Evolutionary conservation across 2,888 invertebrate genomes (phyloP).

Genomic region (Drosophila suboccidentalis): DNA sequence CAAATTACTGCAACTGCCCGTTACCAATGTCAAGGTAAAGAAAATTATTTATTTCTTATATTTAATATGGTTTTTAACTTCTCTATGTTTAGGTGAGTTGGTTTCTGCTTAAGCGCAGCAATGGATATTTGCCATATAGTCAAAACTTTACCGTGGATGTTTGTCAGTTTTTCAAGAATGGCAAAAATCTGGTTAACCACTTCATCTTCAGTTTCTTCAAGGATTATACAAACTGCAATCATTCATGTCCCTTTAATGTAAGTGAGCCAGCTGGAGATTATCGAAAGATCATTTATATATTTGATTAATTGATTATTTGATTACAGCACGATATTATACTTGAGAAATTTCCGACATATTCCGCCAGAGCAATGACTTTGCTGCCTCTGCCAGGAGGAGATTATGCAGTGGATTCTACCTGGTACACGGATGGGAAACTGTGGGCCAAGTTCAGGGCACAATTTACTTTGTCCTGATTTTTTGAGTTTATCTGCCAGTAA

Average conservation of each 20-base stretch:
- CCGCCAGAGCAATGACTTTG: not conserved
- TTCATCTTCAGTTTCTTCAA: slow-evolving; percentile 11
- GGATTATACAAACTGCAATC: slow-evolving; percentile 26
- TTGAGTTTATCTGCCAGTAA: not conserved
- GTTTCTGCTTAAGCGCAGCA: slow-evolving; percentile 1
- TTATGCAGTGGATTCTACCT: not conserved
- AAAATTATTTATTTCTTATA: not conserved
- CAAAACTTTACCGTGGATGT: slow-evolving; percentile 5
- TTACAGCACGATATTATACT: slow-evolving; percentile 22
- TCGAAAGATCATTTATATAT: not conserved
- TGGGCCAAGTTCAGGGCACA: not conserved
- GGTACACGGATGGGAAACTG: not conserved
- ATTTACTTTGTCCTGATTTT: not conserved
- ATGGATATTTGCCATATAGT: slow-evolving; percentile 7
- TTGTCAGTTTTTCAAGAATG: slow-evolving; percentile 13
- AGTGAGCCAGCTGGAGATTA: not conserved
- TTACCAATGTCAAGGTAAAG: slow-evolving; percentile 15
- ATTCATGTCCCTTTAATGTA: slow-evolving; percentile 12
- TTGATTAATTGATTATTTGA: not conserved
- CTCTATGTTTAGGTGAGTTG: not conserved
- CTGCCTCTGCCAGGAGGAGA: slow-evolving; percentile 2
- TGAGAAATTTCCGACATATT: slow-evolving; percentile 14
- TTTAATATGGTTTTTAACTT: not conserved
- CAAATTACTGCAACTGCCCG: not conserved
- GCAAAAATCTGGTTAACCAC: slow-evolving; percentile 5